Base-by-base conservation (phyloP, 2,888 invertebrate genomes). In the Priocnemis perturbator region DNA sequence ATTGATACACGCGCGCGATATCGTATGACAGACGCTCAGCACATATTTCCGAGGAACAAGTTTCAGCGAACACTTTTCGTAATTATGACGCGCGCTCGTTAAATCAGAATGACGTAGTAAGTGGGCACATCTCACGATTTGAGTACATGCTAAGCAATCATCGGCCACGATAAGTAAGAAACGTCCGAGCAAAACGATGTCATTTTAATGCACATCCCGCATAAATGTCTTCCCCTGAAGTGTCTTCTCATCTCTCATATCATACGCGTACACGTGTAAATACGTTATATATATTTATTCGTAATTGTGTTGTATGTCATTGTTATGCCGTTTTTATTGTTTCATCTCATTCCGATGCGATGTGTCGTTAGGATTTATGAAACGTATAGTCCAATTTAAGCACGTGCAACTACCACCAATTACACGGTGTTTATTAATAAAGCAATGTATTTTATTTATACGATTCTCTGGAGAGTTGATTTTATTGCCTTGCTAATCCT, bases 211-310 rank as follows among this genome's bases (percentile, higher is more conserved):
- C 17, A 50, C 1, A 50, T 47, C 3, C 17, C 17, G 47, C 47
- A 47, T 9, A 26, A 26, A 26, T 26, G 7, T 1, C n/a, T n/a
- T n/a, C 37, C 37, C 37, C 37, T 9, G 37, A 37, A 37, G 7
- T 37, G 2, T 37, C 37, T 11, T 37, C 37, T 37, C 37, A 11
- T 11, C 37, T 37, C 37, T 37, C 37, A 37, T 37, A 11, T 37
- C 37, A 9, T 37, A 37, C 37, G 37, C 37, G 37, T 11, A 37
- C 37, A 53, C 15, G 23, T 53, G 53, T 53, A 53, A 53, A 53
- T 53, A 53, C 53, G 23, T 20, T 53, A 53, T 53, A 53, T 50
- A 19, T 50, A 53, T 53, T 53, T 53, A 53, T 53, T 53, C 53
- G 53, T 19, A 50, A 50, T 50, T 19, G 50, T 19, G 50, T 19